phyloP scores from a whole-genome alignment of 1,140 invertebrate species.

The Tetraneura akinire region DNA sequence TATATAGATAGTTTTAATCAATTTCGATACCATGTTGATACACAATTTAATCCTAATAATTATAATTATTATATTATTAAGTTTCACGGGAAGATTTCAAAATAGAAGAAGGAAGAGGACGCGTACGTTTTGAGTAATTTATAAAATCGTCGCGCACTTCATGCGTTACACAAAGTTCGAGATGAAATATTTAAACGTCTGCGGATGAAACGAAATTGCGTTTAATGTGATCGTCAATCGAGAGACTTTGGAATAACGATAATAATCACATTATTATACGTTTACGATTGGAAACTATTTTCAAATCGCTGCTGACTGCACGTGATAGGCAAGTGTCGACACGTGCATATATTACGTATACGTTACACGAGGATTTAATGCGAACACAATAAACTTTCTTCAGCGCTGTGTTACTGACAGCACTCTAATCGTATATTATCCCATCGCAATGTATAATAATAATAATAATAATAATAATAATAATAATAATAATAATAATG shows the following conservation, averaged over 20 bases:
- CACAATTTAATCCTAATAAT: too few species aligned
- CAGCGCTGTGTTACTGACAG: conserved; percentile 14
- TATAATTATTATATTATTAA: neutral
- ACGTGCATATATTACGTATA: too few species aligned
- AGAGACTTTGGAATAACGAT: too few species aligned
- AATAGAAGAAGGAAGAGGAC: too few species aligned
- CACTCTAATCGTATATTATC: conserved; percentile 24
- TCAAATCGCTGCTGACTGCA: conserved; percentile 30
- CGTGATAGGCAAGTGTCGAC: neutral
- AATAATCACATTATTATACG: neutral
- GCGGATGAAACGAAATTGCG: neutral
- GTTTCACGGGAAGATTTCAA: neutral
- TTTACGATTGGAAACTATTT: neutral
- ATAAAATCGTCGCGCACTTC: too few species aligned
- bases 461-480: too few species aligned
- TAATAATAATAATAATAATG: too few species aligned
- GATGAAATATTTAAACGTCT: neutral
- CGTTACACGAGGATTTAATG: conserved; percentile 12
- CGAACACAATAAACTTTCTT: conserved; percentile 24
- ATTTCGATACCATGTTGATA: too few species aligned
- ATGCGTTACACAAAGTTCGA: too few species aligned
- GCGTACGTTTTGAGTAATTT: too few species aligned
- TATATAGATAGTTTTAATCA: too few species aligned
- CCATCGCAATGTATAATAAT: neutral
- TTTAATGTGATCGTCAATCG: neutral